Base-by-base conservation (phyloP, 2,797 vertebrate genomes). In the Leuciscus waleckii region DNA sequence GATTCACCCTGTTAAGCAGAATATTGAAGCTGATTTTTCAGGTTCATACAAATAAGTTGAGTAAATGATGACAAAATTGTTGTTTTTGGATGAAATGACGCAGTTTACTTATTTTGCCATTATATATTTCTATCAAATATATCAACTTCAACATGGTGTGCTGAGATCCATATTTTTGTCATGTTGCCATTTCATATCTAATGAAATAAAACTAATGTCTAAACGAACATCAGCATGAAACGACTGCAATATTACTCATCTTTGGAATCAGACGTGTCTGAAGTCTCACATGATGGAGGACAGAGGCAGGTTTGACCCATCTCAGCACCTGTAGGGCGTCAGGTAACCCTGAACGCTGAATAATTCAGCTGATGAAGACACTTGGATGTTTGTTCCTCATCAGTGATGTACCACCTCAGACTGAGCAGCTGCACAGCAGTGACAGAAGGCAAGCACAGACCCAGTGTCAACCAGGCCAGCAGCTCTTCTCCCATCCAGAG, bases 381-480 rank as follows among this genome's bases (percentile, higher is more conserved):
- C 85, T 86, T 82, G 0, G 88, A 89, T 0, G 81, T 90, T 4
- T n/a, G 92, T 39, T 95, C 95, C 0, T 97, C 95, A 0, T 97
- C 97, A 0, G 92, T 94, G 77, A 89, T 88, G 90, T 95, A 96
- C 97, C 97, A 97, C 86, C 93, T 87, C 61, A 95, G 94, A 90
- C 97, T 97, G 88, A 97, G 92, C 92, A 94, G 92, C 91, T 97
- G 97, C 16, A 95, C 93, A 1, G 86, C 84, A 32, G 94, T 95
- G 67, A 96, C 95, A 0, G 93, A 91, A 49, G 14, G 4, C 26
- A 94, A 85, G 19, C 95, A 87, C 23, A 95, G 90, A 68, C 93
- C 91, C 0, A 96, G 41, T 0, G 95, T 95, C 89, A 96, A 91
- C 87, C 94, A 94, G 0, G 95, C 94, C 75, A 96, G 96, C 80